These are phyloP conservation scores for Malurus alboscapulatus DNA, from an alignment of 2,113 vertebrate species.

Conservation along the genomic window DNA sequence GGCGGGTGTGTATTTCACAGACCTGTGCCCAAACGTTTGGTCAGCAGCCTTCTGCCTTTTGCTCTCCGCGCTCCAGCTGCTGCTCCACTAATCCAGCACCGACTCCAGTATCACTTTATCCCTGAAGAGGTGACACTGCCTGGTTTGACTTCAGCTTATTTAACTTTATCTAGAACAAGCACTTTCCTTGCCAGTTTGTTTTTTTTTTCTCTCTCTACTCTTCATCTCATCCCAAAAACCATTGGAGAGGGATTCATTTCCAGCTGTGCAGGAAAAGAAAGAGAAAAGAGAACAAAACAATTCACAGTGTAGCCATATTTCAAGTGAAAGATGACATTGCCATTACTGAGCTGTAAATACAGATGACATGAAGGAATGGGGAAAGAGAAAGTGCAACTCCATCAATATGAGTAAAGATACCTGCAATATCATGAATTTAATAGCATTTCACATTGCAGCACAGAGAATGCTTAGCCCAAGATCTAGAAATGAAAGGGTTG, in stretches of 20 bases:
- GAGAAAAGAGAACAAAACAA: conserved; percentile 6
- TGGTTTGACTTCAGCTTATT: background rate
- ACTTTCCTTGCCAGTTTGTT: background rate
- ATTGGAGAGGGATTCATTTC: background rate
- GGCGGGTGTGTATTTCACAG: accelerated
- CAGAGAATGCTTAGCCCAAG: background rate
- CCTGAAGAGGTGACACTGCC: background rate
- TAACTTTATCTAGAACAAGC: background rate
- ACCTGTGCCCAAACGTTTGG: background rate
- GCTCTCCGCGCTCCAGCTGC: background rate
- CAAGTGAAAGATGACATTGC: background rate
- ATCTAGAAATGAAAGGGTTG: background rate
- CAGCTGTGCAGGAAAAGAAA: conserved; percentile 4
- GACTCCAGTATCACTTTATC: background rate
- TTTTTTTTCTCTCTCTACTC: background rate
- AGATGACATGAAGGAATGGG: background rate
- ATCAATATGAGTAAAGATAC: background rate
- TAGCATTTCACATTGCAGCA: background rate
- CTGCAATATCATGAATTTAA: background rate
- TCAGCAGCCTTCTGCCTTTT: background rate
- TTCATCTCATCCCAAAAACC: background rate
- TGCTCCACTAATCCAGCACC: background rate
- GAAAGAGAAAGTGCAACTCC: background rate
- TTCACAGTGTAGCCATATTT: background rate
- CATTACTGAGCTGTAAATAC: background rate